Base-by-base conservation (phyloP, 2,797 vertebrate species). In the Sciurus carolinensis region DNA sequence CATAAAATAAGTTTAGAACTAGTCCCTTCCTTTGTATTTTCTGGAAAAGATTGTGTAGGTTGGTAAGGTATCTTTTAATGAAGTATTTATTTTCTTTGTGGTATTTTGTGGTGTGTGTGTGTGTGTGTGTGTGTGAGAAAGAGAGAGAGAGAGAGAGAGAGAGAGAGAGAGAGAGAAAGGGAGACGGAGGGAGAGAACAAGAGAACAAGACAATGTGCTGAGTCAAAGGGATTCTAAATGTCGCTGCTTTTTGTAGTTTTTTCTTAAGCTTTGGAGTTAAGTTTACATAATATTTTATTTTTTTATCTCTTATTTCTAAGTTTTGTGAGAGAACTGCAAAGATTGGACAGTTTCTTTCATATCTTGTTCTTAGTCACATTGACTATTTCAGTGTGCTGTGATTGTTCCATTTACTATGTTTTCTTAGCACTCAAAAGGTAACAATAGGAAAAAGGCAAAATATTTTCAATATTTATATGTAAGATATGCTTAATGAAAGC, bases 321-420 rank as follows among this genome's bases (percentile, higher is more conserved):
- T 90, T 80, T 80, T 86, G 69, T 79, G 59, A 86, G 76, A 59
- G 59, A 93, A 81, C 52, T 69, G 12, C 44, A 76, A 90, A 73
- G 52, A 72, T 1, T 30, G 36, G 80, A 57, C 33, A 73, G 24
- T 93, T 66, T 89, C 47, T 89, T 90, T 57, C 47, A 75, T 30
- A 57, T 14, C 22, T 39, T 84, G 36, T 26, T 75, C 30, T 75
- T 90, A 36, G n/a, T 66, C 59, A 26, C 44, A 42, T 85, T 85
- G 20, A 11, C 86, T 57, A 80, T 80, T 73, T 90, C 80, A 57
- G 13, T 57, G 39, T 90, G 73, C 36, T 80, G 20, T 79, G 91
- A 66, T 93, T 59, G 57, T 8, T 54, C 62, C 47, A 36, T 50
- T 93, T 73, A 69, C 75, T 69, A 75, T 17, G n/a, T 90, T 13